Conservation (phyloP, 2,888 invertebrate species). For the Napeogenes sylphis region DNA sequence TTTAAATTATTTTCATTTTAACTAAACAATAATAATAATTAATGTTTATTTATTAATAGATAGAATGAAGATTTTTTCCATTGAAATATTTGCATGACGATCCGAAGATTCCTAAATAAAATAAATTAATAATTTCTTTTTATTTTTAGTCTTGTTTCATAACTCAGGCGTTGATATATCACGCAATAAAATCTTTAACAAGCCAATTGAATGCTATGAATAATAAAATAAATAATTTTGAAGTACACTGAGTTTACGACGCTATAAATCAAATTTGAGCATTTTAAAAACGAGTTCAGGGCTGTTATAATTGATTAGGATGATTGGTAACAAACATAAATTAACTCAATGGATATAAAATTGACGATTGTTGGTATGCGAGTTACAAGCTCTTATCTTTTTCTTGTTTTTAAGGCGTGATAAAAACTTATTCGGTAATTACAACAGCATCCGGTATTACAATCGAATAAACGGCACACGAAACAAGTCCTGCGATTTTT, state of each 20-base stretch:
- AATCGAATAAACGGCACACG: slow-evolving; percentile 3
- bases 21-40: too few species aligned
- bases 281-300: slow-evolving; percentile 34
- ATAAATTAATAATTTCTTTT: not conserved
- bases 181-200: slow-evolving; percentile 23
- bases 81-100: too few species aligned
- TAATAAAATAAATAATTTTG: slow-evolving; percentile 22
- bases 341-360: slow-evolving; percentile 43
- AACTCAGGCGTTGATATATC: slow-evolving; percentile 9
- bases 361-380: slow-evolving; percentile 26
- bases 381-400: slow-evolving; percentile 1
- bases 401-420: slow-evolving; percentile 2
- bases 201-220: slow-evolving; percentile 23
- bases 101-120: too few species aligned
- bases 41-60: too few species aligned
- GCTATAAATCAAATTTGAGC: slow-evolving; percentile 34
- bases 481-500: too few species aligned
- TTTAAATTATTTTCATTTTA: too few species aligned
- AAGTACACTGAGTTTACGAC: slow-evolving; percentile 24
- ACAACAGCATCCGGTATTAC: slow-evolving; percentile 1
- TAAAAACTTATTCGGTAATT: not conserved
- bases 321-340: slow-evolving; percentile 41
- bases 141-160: not conserved
- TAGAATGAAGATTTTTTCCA: too few species aligned
- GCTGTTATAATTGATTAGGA: slow-evolving; percentile 38